Conservation (phyloP, 2,113 vertebrate species). For the Cinclus cinclus region DNA sequence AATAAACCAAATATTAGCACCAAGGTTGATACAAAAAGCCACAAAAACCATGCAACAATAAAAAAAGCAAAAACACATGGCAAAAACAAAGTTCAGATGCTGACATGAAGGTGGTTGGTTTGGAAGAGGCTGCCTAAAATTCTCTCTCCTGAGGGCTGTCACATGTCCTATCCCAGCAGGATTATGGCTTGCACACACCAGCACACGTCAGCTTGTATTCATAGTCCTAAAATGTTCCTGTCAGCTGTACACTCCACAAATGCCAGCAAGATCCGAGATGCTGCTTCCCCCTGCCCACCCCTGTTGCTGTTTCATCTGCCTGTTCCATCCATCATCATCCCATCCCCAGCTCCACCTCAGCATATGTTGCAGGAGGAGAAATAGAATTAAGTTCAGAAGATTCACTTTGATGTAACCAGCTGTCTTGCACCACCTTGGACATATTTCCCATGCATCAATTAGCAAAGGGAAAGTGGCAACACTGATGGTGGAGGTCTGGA, state of each 20-base stretch:
- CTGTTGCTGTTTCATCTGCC: background rate
- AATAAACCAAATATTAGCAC: background rate
- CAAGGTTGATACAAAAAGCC: background rate
- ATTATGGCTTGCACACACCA: background rate
- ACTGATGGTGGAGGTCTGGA: background rate
- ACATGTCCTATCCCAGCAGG: constrained; percentile 7
- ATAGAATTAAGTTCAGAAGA: background rate
- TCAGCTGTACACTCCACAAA: background rate
- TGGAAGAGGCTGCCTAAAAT: background rate
- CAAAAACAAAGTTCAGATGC: background rate
- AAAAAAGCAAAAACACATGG: background rate
- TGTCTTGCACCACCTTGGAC: background rate
- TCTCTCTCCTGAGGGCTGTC: background rate
- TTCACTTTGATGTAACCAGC: background rate
- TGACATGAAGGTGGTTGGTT: background rate
- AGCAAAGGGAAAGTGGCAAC: background rate
- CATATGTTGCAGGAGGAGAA: background rate
- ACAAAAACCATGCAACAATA: background rate
- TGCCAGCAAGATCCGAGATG: background rate
- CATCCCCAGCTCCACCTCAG: background rate
- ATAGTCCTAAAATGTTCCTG: background rate
- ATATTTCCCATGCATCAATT: background rate
- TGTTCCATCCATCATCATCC: background rate
- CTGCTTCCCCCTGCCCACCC: background rate
- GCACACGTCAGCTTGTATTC: background rate